phyloP scores from a whole-genome alignment of 2,113 vertebrate species.

The Accipiter virgatus region DNA sequence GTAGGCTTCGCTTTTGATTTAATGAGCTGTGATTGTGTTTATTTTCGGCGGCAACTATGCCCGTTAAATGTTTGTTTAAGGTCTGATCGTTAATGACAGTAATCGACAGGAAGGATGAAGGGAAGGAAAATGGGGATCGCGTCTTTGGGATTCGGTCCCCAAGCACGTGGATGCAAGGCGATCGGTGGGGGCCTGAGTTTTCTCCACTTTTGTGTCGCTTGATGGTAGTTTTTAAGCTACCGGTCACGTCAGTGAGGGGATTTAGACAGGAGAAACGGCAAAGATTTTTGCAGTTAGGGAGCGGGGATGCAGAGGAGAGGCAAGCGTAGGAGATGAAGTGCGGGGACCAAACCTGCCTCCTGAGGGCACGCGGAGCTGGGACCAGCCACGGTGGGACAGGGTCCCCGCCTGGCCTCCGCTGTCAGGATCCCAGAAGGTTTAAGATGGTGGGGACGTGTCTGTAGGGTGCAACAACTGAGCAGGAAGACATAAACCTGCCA shows the following conservation, averaged over 20 bases:
- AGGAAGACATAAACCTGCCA: background rate
- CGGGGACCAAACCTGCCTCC: background rate
- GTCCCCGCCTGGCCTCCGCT: background rate
- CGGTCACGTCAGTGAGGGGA: background rate
- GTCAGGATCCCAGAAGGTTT: background rate
- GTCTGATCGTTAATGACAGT: constrained; percentile 2
- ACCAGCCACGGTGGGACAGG: background rate
- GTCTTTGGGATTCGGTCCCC: background rate
- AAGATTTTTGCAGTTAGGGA: background rate
- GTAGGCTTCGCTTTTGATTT: constrained; percentile 39
- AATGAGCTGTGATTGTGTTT: constrained; percentile 61
- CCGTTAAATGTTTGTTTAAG: background rate
- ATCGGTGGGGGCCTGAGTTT: background rate
- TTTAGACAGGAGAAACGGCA: background rate
- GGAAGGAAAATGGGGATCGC: background rate
- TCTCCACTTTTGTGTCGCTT: background rate
- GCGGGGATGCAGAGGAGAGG: background rate
- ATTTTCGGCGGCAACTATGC: constrained; percentile 35
- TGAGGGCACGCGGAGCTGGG: background rate
- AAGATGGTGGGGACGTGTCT: rapidly evolving
- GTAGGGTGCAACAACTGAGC: background rate
- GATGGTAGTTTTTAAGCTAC: background rate
- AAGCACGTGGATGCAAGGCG: background rate
- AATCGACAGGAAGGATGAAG: background rate
- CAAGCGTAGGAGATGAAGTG: background rate